Percentiles rank a stretch among this genome's conserved stretches.
Evolutionary conservation across 2,888 invertebrate species (phyloP).

Genomic region (Oscheius sp.): DNA sequence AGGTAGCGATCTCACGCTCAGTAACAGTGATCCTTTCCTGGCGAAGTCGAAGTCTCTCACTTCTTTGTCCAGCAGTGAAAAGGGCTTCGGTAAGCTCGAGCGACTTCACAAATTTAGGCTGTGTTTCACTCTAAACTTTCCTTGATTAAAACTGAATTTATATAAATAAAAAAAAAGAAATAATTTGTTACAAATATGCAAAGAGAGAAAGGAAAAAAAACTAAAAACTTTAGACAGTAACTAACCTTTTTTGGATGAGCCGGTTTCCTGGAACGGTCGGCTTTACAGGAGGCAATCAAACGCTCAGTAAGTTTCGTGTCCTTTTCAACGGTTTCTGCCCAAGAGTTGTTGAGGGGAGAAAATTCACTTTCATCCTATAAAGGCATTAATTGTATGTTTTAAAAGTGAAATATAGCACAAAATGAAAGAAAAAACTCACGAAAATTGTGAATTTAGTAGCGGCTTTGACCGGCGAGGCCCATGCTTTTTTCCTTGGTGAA

Average conservation of each 20-base stretch:
- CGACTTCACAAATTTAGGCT: conserved; percentile 48
- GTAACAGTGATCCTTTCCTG: background rate
- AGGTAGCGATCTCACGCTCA: background rate
- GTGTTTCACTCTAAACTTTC: conserved; percentile 40
- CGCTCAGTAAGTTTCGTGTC: conserved; percentile 40
- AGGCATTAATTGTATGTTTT: too few species aligned
- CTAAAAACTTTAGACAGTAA: conserved; percentile 27
- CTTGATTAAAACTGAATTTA: too few species aligned
- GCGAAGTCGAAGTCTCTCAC: conserved; percentile 12
- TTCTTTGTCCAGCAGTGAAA: background rate
- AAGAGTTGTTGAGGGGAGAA: conserved; percentile 57
- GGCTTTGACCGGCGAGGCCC: conserved; percentile 52
- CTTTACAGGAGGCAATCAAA: conserved; percentile 20
- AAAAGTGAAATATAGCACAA: too few species aligned
- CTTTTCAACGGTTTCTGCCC: conserved; percentile 59
- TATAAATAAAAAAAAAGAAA: background rate
- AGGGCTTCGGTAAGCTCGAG: conserved; percentile 41
- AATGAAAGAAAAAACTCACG: conserved; percentile 44
- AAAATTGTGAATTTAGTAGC: conserved; percentile 40
- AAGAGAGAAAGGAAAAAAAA: background rate
- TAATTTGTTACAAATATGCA: background rate
- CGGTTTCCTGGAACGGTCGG: conserved; percentile 39
- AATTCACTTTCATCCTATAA: conserved; percentile 50
- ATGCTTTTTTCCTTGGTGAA: conserved; percentile 61
- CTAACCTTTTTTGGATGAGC: conserved; percentile 45